phyloP scores from a whole-genome alignment of 2,797 vertebrate species.

The Avahi laniger region DNA sequence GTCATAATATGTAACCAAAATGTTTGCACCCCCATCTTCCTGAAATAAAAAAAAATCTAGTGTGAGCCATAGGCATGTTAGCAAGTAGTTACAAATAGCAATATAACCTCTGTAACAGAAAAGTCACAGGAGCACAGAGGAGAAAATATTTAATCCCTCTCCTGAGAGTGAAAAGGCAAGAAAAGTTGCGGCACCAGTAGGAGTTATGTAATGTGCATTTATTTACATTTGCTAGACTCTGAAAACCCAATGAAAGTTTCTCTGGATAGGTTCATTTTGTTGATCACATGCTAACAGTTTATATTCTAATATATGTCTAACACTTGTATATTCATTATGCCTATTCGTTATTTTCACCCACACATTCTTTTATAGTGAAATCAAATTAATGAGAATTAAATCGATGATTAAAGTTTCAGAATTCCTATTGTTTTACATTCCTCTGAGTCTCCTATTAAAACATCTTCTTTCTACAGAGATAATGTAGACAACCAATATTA shows the following conservation, averaged over 20 bases:
- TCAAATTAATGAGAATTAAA: constrained; percentile 41
- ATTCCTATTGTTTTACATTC: not conserved
- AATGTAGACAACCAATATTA: not conserved
- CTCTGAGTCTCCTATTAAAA: not conserved
- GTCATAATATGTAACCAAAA: no score
- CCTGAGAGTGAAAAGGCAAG: not conserved
- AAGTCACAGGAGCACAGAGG: not conserved
- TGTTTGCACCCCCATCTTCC: no score
- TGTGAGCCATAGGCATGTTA: not conserved
- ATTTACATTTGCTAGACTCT: not conserved
- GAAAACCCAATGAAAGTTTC: not conserved
- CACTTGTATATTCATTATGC: not conserved
- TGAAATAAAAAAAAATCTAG: no score
- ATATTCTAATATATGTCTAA: not conserved
- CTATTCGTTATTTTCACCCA: not conserved
- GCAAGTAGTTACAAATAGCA: not conserved
- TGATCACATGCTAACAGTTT: not conserved
- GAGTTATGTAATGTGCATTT: not conserved
- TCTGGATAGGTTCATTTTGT: not conserved
- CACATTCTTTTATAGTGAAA: constrained; percentile 26
- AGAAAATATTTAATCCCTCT: not conserved
- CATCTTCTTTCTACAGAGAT: not conserved
- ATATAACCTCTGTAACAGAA: not conserved
- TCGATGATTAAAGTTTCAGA: not conserved
- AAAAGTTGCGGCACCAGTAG: not conserved